A percentile compares a stretch with the other conserved stretches of the same genome.
Evolutionary conservation across 2,797 vertebrate genomes (phyloP).

Genomic region (Anas acuta): DNA sequence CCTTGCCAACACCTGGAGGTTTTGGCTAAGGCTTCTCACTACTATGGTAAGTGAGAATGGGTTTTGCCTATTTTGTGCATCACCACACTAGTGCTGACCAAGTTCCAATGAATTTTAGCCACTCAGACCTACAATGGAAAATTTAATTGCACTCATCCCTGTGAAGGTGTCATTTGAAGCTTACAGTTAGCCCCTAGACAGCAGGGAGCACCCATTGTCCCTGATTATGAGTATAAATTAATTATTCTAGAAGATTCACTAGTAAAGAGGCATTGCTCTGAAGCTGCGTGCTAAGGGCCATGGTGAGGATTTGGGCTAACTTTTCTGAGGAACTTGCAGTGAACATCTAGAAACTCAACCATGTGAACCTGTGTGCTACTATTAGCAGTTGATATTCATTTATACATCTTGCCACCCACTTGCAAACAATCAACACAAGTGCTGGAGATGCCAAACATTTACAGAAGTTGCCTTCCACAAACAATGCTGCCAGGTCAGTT

Average conservation of each 20-base stretch:
- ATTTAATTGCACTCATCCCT: background rate
- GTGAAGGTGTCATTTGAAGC: background rate
- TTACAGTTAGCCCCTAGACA: background rate
- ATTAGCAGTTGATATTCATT: accelerated
- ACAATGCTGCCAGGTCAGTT: background rate
- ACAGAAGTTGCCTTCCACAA: background rate
- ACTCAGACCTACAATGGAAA: background rate
- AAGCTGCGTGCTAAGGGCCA: background rate
- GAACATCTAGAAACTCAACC: background rate
- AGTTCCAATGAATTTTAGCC: background rate
- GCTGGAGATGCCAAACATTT: background rate
- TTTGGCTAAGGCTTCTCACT: background rate
- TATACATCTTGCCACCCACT: background rate
- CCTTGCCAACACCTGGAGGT: background rate
- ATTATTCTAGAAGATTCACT: background rate
- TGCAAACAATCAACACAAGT: background rate
- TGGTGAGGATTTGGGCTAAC: background rate
- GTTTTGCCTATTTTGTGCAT: background rate
- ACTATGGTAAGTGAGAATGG: background rate
- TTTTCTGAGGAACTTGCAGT: background rate
- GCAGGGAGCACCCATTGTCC: background rate
- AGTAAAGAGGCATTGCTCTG: background rate
- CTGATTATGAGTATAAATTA: background rate
- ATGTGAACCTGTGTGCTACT: background rate
- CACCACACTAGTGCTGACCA: background rate